phyloP scores from a whole-genome alignment of 1,140 invertebrate genomes.

The Lasaia peninsularis region DNA sequence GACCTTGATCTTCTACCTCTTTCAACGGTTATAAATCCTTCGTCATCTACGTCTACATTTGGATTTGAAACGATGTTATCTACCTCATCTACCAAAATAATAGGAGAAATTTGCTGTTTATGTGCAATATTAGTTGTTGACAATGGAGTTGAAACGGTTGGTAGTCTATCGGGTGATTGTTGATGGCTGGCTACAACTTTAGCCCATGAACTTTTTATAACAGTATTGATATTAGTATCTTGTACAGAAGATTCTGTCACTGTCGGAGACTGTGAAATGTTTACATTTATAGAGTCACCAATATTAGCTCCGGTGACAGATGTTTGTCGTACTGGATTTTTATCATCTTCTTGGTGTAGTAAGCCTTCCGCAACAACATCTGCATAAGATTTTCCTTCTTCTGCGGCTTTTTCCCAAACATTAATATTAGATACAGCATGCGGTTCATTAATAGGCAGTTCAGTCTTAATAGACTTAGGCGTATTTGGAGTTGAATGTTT shows the following conservation, averaged over 20 bases:
- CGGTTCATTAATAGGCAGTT: neutral
- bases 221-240: slow-evolving; percentile 17
- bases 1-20: slow-evolving; percentile 67
- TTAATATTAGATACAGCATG: slow-evolving; percentile 33
- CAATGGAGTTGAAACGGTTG: slow-evolving; percentile 26
- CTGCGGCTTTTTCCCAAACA: slow-evolving; percentile 66
- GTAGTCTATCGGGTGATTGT: slow-evolving; percentile 41
- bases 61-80: slow-evolving; percentile 41
- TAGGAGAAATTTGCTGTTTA: slow-evolving; percentile 40
- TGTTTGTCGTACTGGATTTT: slow-evolving; percentile 14
- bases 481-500: slow-evolving; percentile 23
- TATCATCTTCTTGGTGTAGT: slow-evolving; percentile 19
- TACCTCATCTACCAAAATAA: slow-evolving; percentile 64
- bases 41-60: slow-evolving; percentile 51
- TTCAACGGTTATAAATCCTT: slow-evolving; percentile 68
- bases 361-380: slow-evolving; percentile 76
- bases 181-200: slow-evolving; percentile 68
- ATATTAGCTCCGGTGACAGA: slow-evolving; percentile 4
- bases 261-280: neutral
- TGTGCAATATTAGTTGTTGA: slow-evolving; percentile 16
- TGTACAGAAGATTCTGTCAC: neutral
- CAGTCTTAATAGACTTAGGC: neutral
- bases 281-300: slow-evolving; percentile 12
- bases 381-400: slow-evolving; percentile 80
- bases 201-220: slow-evolving; percentile 50